Evolutionary conservation across 2,113 vertebrate species (phyloP).

Genomic region (Lontra canadensis): DNA sequence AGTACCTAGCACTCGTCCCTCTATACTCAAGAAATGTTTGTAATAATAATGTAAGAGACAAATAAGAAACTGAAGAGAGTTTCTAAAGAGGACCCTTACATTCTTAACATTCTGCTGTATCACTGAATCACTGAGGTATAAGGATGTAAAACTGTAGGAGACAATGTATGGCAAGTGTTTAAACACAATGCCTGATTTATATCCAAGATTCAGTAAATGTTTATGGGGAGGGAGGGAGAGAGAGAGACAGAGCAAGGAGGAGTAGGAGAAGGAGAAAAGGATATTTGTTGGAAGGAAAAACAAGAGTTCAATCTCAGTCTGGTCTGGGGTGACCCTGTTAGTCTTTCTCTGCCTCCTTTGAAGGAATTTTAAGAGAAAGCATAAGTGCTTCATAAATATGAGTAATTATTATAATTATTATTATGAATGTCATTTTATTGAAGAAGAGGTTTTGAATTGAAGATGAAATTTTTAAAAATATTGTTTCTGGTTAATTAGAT

Average conservation of each 20-base stretch:
- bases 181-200: background rate
- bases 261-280: background rate
- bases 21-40: background rate
- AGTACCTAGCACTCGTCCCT: background rate
- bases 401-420: background rate
- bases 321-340: background rate
- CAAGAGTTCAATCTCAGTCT: background rate
- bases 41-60: background rate
- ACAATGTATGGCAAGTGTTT: background rate
- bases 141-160: background rate
- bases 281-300: background rate
- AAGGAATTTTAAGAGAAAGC: conserved; percentile 16
- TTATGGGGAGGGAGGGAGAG: background rate
- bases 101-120: background rate
- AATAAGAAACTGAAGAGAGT: background rate
- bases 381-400: background rate
- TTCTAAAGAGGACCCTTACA: background rate
- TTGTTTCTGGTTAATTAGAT: background rate
- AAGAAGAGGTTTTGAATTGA: background rate
- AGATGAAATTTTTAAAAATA: background rate
- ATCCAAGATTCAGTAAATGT: background rate
- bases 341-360: background rate
- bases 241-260: background rate
- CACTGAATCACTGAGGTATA: background rate
- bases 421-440: background rate